A percentile compares a stretch with the other conserved stretches of the same genome.
phyloP scores from a whole-genome alignment of 2,888 invertebrate genomes.

The Malacosoma neustria region DNA sequence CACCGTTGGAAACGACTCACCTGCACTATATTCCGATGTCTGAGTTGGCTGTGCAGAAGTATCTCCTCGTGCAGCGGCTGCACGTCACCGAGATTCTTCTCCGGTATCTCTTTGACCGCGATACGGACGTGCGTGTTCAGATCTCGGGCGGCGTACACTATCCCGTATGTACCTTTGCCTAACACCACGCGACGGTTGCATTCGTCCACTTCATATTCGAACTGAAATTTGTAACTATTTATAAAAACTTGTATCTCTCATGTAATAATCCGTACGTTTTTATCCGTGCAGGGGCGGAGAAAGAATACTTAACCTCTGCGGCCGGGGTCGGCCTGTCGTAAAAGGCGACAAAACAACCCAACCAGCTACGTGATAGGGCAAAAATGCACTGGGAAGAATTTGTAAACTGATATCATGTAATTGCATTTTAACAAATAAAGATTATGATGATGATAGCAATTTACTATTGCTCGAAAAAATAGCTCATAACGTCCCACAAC shows the following conservation, averaged over 20 bases:
- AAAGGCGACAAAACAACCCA: too few species aligned
- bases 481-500: too few species aligned
- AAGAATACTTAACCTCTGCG: too few species aligned
- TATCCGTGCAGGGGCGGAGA: too few species aligned
- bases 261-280: neutral
- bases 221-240: constrained; percentile 50
- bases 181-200: constrained; percentile 88
- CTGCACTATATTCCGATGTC: constrained; percentile 97
- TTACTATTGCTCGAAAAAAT: too few species aligned
- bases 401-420: constrained; percentile 20
- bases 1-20: too few species aligned
- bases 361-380: too few species aligned
- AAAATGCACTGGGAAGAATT: too few species aligned
- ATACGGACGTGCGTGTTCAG: constrained; percentile 94
- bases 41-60: constrained; percentile 93
- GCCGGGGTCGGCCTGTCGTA: too few species aligned
- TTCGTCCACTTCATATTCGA: constrained; percentile 97
- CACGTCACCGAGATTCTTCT: constrained; percentile 95
- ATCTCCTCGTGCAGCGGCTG: constrained; percentile 99
- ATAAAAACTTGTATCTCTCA: neutral
- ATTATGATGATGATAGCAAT: too few species aligned
- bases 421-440: too few species aligned
- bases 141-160: constrained; percentile 95
- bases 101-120: constrained; percentile 98
- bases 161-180: constrained; percentile 96